Conservation (phyloP, 2,113 vertebrate genomes). For the Plecotus auritus region DNA sequence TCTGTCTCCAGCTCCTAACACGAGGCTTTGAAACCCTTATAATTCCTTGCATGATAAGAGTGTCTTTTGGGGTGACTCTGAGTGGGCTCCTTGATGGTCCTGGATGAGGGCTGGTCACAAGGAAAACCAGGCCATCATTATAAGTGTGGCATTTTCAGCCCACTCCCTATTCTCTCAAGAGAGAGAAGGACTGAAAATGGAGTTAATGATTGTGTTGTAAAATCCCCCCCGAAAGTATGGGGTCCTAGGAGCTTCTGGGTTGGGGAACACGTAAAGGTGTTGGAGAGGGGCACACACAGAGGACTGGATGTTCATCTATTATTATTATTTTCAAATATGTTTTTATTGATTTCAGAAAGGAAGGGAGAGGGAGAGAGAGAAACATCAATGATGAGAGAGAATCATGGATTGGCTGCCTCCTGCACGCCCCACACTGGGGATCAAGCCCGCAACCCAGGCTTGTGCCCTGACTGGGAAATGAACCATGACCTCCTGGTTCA, state of each 20-base stretch:
- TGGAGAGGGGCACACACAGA: background rate
- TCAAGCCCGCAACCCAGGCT: no score
- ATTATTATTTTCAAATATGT: no score
- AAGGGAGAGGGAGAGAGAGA: no score
- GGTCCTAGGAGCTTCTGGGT: background rate
- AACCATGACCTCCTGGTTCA: no score
- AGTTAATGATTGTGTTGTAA: background rate
- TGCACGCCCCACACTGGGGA: no score
- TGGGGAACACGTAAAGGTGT: background rate
- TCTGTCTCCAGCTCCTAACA: background rate
- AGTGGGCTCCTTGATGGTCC: background rate
- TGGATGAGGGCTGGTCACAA: background rate
- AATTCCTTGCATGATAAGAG: background rate
- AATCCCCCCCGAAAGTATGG: background rate
- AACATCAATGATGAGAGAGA: no score
- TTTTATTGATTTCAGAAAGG: no score
- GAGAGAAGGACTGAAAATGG: no score
- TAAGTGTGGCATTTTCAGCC: background rate
- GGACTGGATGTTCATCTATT: no score
- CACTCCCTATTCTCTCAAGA: background rate
- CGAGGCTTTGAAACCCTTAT: background rate
- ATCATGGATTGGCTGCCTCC: no score
- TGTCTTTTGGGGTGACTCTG: background rate
- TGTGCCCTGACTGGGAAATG: no score
- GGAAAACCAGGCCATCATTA: no score